Conservation (phyloP, 2,888 invertebrate species). For the Mayetiola destructor region DNA sequence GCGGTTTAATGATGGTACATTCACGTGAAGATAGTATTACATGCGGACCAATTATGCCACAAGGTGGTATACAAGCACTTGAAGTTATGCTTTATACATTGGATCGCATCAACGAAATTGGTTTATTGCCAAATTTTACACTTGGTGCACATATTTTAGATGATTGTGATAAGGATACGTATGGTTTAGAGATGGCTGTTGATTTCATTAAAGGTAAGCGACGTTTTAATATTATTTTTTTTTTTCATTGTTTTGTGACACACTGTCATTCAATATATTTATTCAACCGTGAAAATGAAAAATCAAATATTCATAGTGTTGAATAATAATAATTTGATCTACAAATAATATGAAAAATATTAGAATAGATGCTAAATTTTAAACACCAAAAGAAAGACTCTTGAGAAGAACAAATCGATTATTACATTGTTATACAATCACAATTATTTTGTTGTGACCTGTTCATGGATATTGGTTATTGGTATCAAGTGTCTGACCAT, state of each 20-base stretch:
- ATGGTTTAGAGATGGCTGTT: conserved; percentile 88
- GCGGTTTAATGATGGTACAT: conserved; percentile 91
- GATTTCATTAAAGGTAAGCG: conserved; percentile 88
- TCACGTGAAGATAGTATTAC: conserved; percentile 75
- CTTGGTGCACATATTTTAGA: conserved; percentile 82
- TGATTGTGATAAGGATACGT: conserved; percentile 92
- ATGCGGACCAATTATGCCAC: conserved; percentile 89
- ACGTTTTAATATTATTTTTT: neutral
- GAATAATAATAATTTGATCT: too few species aligned
- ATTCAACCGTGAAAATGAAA: too few species aligned
- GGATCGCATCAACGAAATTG: conserved; percentile 57
- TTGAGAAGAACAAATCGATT: too few species aligned
- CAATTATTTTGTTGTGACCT: too few species aligned
- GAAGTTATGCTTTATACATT: conserved; percentile 87
- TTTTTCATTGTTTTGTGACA: neutral
- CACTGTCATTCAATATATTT: too few species aligned
- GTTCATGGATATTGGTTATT: too few species aligned
- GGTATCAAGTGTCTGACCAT: too few species aligned
- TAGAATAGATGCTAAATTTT: too few species aligned
- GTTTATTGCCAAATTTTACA: conserved; percentile 58
- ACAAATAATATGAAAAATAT: too few species aligned
- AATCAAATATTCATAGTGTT: too few species aligned
- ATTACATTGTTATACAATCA: too few species aligned
- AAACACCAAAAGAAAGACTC: too few species aligned
- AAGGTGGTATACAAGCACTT: conserved; percentile 76